A percentile compares a stretch with the other conserved stretches of the same genome.
Evolutionary conservation across 2,113 vertebrate genomes (phyloP).

Genomic region (Probosciger aterrimus): DNA sequence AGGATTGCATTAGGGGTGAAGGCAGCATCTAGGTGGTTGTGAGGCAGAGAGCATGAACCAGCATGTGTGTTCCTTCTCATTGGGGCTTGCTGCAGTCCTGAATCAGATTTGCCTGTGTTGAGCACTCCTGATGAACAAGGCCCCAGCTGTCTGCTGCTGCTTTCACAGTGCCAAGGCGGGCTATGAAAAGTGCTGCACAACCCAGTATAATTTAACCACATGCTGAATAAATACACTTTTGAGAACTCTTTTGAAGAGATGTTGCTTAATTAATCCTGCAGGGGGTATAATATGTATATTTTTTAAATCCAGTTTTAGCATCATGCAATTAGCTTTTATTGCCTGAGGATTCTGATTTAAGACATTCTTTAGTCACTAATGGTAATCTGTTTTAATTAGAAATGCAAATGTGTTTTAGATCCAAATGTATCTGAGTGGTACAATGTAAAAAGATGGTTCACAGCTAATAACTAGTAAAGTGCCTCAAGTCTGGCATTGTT

Average conservation of each 20-base stretch:
- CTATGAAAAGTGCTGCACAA: conserved; percentile 15
- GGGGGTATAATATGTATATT: conserved; percentile 64
- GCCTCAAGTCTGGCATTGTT: conserved; percentile 32
- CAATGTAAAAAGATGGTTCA: conserved; percentile 48
- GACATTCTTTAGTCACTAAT: conserved; percentile 42
- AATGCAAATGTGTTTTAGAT: conserved; percentile 54
- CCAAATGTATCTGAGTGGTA: conserved; percentile 20
- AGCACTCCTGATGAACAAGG: not conserved
- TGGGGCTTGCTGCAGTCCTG: rapidly evolving
- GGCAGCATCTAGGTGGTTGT: not conserved
- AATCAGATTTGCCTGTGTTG: not conserved
- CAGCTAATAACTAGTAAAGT: not conserved
- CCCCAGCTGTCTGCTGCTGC: not conserved
- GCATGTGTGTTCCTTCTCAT: not conserved
- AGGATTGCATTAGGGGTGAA: not conserved
- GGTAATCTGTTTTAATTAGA: conserved; percentile 59
- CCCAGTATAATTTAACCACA: conserved; percentile 11
- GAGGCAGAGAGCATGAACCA: not conserved
- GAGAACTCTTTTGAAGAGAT: conserved; percentile 54
- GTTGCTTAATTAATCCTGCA: conserved; percentile 66
- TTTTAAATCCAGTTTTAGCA: conserved; percentile 61
- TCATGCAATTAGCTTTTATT: conserved; percentile 55
- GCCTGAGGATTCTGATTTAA: conserved; percentile 60
- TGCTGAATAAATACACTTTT: conserved; percentile 61
- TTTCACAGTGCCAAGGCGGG: not conserved